phyloP scores from a whole-genome alignment of 92 coral and sea anemone species.

The Zoanthus solanderi region DNA sequence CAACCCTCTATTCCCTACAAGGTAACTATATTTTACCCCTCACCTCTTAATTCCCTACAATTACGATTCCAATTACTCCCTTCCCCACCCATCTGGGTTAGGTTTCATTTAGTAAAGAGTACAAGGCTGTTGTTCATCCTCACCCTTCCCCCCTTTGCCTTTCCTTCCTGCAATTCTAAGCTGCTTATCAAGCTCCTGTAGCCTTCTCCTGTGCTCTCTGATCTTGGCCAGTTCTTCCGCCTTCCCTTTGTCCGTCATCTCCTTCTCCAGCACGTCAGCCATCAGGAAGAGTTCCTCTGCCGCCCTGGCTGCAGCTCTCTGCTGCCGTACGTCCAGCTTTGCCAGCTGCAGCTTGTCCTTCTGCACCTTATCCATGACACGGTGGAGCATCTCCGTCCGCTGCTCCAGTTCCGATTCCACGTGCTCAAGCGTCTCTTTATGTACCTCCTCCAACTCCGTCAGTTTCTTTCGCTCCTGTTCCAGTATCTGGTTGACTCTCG shows the following conservation, averaged over 20 bases:
- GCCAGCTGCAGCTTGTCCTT: constrained; percentile 95
- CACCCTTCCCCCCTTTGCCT: constrained; percentile 84
- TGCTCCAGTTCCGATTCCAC: constrained; percentile 89
- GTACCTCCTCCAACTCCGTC: constrained; percentile 89
- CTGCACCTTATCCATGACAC: constrained; percentile 94
- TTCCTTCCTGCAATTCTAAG: constrained; percentile 89
- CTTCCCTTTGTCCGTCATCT: constrained; percentile 96
- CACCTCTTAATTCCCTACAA: constrained; percentile 1
- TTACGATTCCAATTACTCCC: neutral
- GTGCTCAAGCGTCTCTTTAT: constrained; percentile 95
- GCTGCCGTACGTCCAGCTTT: constrained; percentile 94
- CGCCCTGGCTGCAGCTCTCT: constrained; percentile 94
- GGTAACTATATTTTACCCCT: neutral
- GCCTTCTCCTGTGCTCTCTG: constrained; percentile 91
- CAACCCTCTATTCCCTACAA: neutral
- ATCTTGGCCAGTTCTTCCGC: constrained; percentile 92
- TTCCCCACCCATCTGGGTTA: constrained; percentile 27
- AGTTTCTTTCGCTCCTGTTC: constrained; percentile 88
- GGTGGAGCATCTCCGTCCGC: constrained; percentile 91
- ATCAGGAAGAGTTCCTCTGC: constrained; percentile 97
- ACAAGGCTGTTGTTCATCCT: constrained; percentile 87
- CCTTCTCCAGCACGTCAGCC: constrained; percentile 98
- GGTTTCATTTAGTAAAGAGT: constrained; percentile 69
- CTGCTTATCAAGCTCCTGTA: constrained; percentile 95
- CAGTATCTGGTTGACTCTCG: constrained; percentile 82